Conservation (phyloP, 2,888 invertebrate species). For the Polydrusus tereticollis region DNA sequence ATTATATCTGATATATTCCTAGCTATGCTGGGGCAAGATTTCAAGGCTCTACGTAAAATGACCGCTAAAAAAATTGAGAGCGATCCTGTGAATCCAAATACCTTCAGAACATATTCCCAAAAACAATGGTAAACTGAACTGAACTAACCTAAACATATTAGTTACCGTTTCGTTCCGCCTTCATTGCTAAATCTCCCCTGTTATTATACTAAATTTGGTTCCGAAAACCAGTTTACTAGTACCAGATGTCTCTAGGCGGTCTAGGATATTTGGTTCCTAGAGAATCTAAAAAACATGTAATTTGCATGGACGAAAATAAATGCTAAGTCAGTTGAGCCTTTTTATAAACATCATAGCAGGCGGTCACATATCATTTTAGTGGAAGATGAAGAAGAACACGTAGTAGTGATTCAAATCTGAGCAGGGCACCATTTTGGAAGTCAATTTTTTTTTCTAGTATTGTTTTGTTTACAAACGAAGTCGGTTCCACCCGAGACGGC, state of each 20-base stretch:
- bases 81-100: too few relatives aligned
- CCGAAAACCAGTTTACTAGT: slow-evolving; percentile 37
- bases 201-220: slow-evolving; percentile 20
- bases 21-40: too few relatives aligned
- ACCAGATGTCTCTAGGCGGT: slow-evolving; percentile 39
- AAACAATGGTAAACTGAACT: too few relatives aligned
- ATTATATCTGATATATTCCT: too few relatives aligned
- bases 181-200: slow-evolving; percentile 25
- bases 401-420: too few relatives aligned
- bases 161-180: background rate
- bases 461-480: too few relatives aligned
- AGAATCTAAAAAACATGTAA: slow-evolving; percentile 26
- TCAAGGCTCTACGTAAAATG: too few relatives aligned
- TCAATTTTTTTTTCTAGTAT: too few relatives aligned
- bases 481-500: too few relatives aligned
- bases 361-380: background rate
- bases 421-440: too few relatives aligned
- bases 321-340: background rate
- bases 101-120: too few relatives aligned
- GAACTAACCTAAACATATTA: background rate
- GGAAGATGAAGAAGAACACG: background rate
- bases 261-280: slow-evolving; percentile 32
- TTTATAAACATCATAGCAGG: background rate
- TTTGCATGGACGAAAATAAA: slow-evolving; percentile 15
- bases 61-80: too few relatives aligned